These are phyloP conservation scores for Drosophila mayaguana DNA, from an alignment of 2,888 invertebrate species.

Conservation along the genomic window DNA sequence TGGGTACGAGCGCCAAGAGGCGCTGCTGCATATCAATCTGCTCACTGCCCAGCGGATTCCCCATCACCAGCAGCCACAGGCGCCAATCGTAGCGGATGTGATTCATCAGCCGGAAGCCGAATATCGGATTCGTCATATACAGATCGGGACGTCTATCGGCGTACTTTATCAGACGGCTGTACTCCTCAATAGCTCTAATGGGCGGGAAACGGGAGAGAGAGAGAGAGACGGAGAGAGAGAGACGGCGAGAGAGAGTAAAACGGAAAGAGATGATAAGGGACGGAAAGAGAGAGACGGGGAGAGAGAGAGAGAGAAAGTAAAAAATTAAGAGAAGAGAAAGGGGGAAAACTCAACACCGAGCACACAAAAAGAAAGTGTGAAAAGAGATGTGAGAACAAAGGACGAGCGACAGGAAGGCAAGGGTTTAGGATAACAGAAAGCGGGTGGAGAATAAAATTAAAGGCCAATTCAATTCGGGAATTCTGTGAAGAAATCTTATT, in stretches of 20 bases:
- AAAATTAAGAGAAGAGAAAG: background rate
- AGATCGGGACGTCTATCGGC: conserved; percentile 24
- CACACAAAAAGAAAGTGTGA: no score
- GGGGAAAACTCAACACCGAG: no score
- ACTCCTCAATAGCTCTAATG: conserved; percentile 46
- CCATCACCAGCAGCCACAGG: conserved; percentile 52
- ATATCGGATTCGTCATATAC: conserved; percentile 50
- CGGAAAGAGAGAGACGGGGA: background rate
- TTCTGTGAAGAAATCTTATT: no score
- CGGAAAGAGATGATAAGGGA: background rate
- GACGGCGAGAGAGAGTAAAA: no score
- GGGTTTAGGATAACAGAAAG: no score
- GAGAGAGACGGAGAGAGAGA: background rate
- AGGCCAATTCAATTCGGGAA: no score
- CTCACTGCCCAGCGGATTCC: conserved; percentile 13
- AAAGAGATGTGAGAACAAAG: no score
- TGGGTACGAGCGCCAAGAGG: conserved; percentile 26
- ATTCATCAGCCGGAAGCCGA: conserved; percentile 39
- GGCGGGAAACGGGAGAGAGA: background rate
- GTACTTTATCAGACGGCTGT: conserved; percentile 16
- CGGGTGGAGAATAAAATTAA: no score
- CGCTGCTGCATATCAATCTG: conserved; percentile 22
- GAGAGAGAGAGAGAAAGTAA: background rate
- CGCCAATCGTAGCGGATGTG: conserved; percentile 62
- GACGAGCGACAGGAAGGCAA: no score